phyloP scores from a whole-genome alignment of 2,888 invertebrate genomes.

The Bhutanitis thaidina region DNA sequence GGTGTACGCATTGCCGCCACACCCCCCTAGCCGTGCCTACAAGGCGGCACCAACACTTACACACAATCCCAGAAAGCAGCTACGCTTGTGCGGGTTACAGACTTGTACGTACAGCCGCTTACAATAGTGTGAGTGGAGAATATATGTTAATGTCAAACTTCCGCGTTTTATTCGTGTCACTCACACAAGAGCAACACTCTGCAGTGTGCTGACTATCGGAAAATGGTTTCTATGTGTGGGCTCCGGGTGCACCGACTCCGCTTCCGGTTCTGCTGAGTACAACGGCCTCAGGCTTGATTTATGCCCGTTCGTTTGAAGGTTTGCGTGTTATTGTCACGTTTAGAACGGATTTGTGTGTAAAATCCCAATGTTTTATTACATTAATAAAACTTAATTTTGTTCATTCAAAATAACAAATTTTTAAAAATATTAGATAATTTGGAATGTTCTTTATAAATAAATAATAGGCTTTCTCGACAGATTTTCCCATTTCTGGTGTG shows the following conservation, averaged over 20 bases:
- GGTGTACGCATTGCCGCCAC: constrained; percentile 28
- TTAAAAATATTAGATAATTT: no score
- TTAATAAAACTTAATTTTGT: neutral
- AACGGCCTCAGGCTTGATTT: constrained; percentile 72
- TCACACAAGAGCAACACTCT: constrained; percentile 36
- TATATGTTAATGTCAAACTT: constrained; percentile 72
- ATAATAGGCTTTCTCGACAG: no score
- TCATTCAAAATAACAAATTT: no score
- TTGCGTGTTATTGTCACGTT: constrained; percentile 70
- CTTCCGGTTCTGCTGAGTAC: constrained; percentile 71
- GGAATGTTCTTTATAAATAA: no score
- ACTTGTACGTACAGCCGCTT: constrained; percentile 32
- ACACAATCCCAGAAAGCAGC: constrained; percentile 38
- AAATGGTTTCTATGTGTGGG: constrained; percentile 26
- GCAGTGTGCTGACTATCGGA: constrained; percentile 20
- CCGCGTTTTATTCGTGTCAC: constrained; percentile 71
- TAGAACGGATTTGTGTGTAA: constrained; percentile 40
- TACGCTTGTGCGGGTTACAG: constrained; percentile 37
- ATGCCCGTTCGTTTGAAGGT: constrained; percentile 59
- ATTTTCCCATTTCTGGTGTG: no score
- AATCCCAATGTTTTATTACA: constrained; percentile 26
- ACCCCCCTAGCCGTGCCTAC: constrained; percentile 64
- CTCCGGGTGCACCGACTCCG: constrained; percentile 74
- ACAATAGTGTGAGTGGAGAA: constrained; percentile 53
- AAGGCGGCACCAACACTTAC: constrained; percentile 62